Evolutionary conservation across 2,113 vertebrate genomes (phyloP), one percentile per base, ranked within the genome.

Genomic region (Hipposideros armiger): DNA sequence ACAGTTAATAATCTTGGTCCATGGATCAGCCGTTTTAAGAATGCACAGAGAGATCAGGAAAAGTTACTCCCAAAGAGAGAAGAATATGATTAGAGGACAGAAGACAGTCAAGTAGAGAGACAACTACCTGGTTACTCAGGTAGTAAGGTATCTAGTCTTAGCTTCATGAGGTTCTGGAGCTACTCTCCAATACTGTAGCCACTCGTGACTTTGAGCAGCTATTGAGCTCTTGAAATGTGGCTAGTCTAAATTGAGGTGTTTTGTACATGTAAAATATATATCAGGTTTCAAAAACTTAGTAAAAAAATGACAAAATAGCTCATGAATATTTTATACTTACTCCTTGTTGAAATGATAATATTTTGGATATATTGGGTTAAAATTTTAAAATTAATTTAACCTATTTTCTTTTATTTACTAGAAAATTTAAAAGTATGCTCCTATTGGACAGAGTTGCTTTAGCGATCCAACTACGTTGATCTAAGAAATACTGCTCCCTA

Each of bases 291-390:
- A 84, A 95, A 89, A 78, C 11, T 30, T 32, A 30, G 10, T 60
- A 24, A 52, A 74, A 26, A 47, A 76, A 45, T 11, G 64, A 16
- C 47, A 78, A 89, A 86, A 24, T 77, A 83, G 64, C 3, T 83
- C n/a, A 69, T 84, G 26, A 83, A 58, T 69, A 72, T 92, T 90
- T 96, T 86, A n/a, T 40, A 45, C 11, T 67, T 56, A 78, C 36
- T 36, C 36, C 11, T 70, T 30, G 3, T 58, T 69, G 24, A 95
- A 92, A 85, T 58, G 52, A 76, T 45, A 62, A 36, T 50, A 80
- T 26, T 84, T 87, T 70, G 13, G 62, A 64, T 84, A 94, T 24
- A 26, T 52, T 77, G 11, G 10, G 2, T 88, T 87, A 69, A 50
- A 32, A 69, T 64, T 74, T 88, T 87, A 62, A 50, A 36, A 62